Base-by-base conservation (phyloP, 2,113 vertebrate species). In the Actinemys pallida region DNA sequence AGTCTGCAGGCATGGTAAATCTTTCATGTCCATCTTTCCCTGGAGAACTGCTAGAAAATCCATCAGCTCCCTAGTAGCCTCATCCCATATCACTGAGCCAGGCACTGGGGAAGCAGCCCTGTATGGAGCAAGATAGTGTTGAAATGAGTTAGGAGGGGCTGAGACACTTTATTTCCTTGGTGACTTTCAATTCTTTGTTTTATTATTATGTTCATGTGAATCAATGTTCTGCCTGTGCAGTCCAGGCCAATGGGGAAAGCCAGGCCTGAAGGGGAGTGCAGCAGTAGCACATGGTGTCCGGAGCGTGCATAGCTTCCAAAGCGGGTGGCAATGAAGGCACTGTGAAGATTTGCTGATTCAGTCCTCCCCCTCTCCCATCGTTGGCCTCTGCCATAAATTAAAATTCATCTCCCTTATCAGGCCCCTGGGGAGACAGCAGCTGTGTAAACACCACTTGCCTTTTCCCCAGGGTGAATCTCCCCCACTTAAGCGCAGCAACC, bases 21-120 rank as follows among this genome's bases (percentile, higher is more conserved):
- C 65, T 91, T 88, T 54, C 8, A 5, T 88, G 89, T 93, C 39
- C 29, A 31, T 92, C 90, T 95, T 89, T 35, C 81, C 84, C 10
- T 90, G 75, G 35, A 88, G 25, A 88, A 11, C 6, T 5, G 76
- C 54, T 88, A 3, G 47, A 57, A 76, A 81, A 62, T 81, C 39
- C 81, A 2, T 76, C 93, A 35, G 7, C 14, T 4, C 88, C 50
- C 88, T 92, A 42, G 4, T 59, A 79, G 24, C 69, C 89, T 93
- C 29, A 22, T 93, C 31, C 24, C 0, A 0, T 84, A 88, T 87
- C 11, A 13, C 11, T 72, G 56, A 78, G 10, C 49, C 29, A 54
- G 75, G 53, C 1, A 85, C 3, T 13, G 27, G 35, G 76, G 20
- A 5, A 16, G 25, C 29, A 10, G 6, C 27, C 35, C 80, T 56